These are phyloP conservation scores for Cenopis cana DNA, from an alignment of 2,888 invertebrate genomes.

Conservation along the genomic window DNA sequence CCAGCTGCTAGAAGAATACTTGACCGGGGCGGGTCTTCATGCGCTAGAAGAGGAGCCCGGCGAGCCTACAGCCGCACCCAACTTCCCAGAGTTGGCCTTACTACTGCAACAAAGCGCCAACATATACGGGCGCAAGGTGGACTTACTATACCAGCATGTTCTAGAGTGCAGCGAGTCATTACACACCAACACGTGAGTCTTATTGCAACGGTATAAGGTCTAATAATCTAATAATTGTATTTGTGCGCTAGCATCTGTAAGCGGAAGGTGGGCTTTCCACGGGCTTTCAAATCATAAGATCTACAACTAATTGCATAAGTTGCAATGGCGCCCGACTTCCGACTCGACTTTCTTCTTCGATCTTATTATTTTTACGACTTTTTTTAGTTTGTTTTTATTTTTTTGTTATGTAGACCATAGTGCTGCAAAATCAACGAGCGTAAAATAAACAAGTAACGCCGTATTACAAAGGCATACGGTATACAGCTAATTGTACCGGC, in stretches of 20 bases:
- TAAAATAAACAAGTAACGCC: constrained; percentile 69
- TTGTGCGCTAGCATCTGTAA: constrained; percentile 89
- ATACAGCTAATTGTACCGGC: background rate
- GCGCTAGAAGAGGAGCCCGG: constrained; percentile 42
- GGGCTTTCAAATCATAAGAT: background rate
- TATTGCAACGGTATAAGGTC: background rate
- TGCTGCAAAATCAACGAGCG: constrained; percentile 90
- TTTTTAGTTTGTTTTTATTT: too few species aligned
- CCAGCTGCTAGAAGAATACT: constrained; percentile 85
- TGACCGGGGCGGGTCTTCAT: constrained; percentile 64
- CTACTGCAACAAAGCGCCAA: constrained; percentile 89
- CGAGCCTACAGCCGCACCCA: constrained; percentile 66
- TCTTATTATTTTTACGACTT: too few species aligned
- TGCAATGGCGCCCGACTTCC: constrained; percentile 85
- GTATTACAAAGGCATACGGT: background rate
- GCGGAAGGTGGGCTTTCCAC: constrained; percentile 89
- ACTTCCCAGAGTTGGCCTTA: constrained; percentile 92
- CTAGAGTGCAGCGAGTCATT: constrained; percentile 69
- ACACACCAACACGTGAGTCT: constrained; percentile 57
- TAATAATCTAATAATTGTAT: too few species aligned
- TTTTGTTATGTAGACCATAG: too few species aligned
- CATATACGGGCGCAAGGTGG: constrained; percentile 90
- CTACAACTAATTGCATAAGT: background rate
- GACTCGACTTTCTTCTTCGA: too few species aligned
- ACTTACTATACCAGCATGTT: constrained; percentile 82